phyloP scores from a whole-genome alignment of 2,888 invertebrate species.

The Teleogryllus oceanicus region DNA sequence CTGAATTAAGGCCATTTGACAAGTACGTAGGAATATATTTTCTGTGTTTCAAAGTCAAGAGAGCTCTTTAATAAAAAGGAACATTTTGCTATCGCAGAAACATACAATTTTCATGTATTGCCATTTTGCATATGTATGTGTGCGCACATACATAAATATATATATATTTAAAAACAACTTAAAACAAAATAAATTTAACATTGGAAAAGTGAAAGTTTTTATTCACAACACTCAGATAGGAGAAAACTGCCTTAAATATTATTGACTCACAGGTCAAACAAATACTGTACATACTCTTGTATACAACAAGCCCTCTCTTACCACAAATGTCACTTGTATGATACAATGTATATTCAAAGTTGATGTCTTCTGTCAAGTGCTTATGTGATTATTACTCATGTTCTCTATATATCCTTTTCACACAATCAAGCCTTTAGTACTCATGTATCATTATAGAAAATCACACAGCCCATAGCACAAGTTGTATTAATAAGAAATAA shows the following conservation, averaged over 20 bases:
- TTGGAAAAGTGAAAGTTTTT: slow-evolving; percentile 24
- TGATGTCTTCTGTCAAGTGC: no score
- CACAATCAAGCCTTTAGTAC: background rate
- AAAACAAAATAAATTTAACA: slow-evolving; percentile 23
- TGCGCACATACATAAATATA: background rate
- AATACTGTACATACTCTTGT: slow-evolving; percentile 22
- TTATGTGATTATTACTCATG: no score
- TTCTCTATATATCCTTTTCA: no score
- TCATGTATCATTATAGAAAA: background rate
- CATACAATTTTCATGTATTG: slow-evolving; percentile 5
- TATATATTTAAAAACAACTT: background rate
- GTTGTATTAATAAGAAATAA: background rate
- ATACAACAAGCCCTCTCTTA: background rate
- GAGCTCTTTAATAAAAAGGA: slow-evolving; percentile 12
- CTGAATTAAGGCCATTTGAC: background rate
- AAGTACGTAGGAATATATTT: background rate
- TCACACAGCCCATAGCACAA: background rate
- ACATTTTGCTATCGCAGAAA: slow-evolving; percentile 7
- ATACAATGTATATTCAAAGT: no score
- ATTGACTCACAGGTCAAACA: background rate
- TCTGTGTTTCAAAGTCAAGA: background rate
- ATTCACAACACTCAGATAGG: slow-evolving; percentile 24
- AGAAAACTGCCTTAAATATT: slow-evolving; percentile 19
- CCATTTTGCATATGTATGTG: slow-evolving; percentile 18
- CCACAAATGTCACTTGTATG: background rate